phyloP scores from a whole-genome alignment of 2,797 vertebrate genomes.

The Muscicapa comitata region DNA sequence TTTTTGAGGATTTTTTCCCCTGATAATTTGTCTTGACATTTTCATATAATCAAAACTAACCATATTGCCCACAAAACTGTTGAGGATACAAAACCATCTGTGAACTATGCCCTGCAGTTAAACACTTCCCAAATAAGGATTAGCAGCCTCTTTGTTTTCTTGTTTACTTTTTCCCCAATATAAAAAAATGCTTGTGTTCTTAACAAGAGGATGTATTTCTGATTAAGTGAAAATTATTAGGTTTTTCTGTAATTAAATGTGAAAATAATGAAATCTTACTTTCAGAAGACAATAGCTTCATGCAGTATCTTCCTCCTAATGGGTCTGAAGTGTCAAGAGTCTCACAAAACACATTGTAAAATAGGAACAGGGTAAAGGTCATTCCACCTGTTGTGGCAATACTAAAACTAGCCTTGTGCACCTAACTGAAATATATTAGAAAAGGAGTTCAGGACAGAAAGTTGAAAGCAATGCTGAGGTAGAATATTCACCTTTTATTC shows the following conservation, averaged over 20 bases:
- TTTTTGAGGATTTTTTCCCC: background rate
- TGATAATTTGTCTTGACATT: conserved; percentile 17
- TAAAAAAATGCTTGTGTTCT: background rate
- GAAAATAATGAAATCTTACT: background rate
- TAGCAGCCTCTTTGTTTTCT: background rate
- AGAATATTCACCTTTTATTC: background rate
- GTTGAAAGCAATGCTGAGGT: background rate
- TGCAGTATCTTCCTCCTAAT: background rate
- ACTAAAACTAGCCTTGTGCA: background rate
- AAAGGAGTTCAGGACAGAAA: background rate
- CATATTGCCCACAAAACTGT: background rate
- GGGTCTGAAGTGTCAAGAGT: background rate
- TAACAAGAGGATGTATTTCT: background rate
- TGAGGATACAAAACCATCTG: background rate
- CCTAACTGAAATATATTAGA: background rate
- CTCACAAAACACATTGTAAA: background rate
- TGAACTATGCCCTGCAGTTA: background rate
- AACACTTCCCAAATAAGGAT: background rate
- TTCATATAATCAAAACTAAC: conserved; percentile 23
- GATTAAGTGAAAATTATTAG: background rate
- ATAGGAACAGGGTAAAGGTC: background rate
- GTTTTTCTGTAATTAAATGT: background rate
- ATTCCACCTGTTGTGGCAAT: background rate
- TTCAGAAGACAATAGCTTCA: background rate
- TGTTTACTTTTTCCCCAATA: background rate